Evolutionary conservation across 2,113 vertebrate species (phyloP), one percentile per base, ranked within the genome.

Genomic region (Ailuropoda melanoleuca): DNA sequence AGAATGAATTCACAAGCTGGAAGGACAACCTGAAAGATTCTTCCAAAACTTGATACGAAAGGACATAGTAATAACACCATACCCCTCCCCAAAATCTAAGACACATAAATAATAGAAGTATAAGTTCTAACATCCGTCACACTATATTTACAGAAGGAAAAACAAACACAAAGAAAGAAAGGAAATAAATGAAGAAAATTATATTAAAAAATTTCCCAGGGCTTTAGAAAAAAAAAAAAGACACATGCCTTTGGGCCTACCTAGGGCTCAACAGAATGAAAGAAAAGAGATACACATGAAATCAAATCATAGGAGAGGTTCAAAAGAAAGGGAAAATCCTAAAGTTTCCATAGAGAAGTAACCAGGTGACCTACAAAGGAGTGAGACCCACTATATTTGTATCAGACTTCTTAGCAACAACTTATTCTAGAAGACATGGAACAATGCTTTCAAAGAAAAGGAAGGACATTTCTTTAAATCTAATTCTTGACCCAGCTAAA

Each of bases 1-100:
- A 82, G n/a, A 95, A 92, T 94, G 13, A 94, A 83, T 88, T 95
- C 24, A 93, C 29, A 93, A n/a, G 50, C 70, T 93, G 56, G 62
- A 84, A 93, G 46, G 55, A 15, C 34, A 64, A 46, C 4, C 11
- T 78, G 55, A 88, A 68, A 58, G 37, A 26, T 78, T 72, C 26
- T 81, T 87, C 11, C 29, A 82, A 96, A 95, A 82, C 14, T 50
- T 31, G 48, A 81, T 53, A 78, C 21, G 68, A 93, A 95, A 89
- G 12, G 56, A 84, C 60, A 75, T 72, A 95, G 23, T 60, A 91
- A 10, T 95, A 88, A 88, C 48, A 60, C 26, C 68, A 4, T 66
- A 60, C 21, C 37, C 26, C 62, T 29, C 14, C 1, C 9, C n/a
- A 75, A 78, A 87, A 53, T 75, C 55, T 90, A 82, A 74, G 18